These are phyloP conservation scores for Oenanthe oenanthe DNA, from an alignment of 2,113 vertebrate species.

Conservation along the genomic window DNA sequence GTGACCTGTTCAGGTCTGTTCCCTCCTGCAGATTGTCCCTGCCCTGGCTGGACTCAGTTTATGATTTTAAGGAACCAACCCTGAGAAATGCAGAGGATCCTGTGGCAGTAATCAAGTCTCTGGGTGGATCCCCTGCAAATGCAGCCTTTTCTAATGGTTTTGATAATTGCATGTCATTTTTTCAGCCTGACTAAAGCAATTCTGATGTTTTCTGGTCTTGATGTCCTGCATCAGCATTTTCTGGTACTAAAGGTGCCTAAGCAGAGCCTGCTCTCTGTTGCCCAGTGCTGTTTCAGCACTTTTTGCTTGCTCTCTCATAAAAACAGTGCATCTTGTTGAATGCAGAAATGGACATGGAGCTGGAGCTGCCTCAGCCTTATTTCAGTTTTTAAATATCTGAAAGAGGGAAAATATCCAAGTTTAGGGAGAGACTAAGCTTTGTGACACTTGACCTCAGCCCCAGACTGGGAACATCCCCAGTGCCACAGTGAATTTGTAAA, in stretches of 20 bases:
- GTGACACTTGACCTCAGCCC: neutral
- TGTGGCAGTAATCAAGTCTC: neutral
- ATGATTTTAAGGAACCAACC: neutral
- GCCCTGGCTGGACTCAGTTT: neutral
- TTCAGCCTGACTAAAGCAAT: constrained; percentile 8
- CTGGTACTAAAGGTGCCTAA: neutral
- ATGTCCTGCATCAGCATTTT: neutral
- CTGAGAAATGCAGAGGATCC: neutral
- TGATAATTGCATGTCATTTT: constrained; percentile 34
- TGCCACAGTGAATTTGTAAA: neutral
- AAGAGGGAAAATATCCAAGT: neutral
- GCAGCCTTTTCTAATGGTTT: constrained; percentile 14
- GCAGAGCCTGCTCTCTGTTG: neutral
- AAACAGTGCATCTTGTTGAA: neutral
- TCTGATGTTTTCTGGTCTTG: neutral
- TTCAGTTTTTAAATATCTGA: neutral
- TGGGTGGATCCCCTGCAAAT: neutral
- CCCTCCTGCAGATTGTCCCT: constrained; percentile 9
- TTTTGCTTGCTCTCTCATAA: neutral
- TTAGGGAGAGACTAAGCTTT: neutral
- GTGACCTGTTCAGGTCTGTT: neutral
- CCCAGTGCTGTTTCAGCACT: neutral
- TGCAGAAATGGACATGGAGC: neutral
- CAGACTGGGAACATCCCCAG: neutral
- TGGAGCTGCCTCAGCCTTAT: neutral